Evolutionary conservation across 2,797 vertebrate genomes (phyloP).

Genomic region (Lates japonicus): DNA sequence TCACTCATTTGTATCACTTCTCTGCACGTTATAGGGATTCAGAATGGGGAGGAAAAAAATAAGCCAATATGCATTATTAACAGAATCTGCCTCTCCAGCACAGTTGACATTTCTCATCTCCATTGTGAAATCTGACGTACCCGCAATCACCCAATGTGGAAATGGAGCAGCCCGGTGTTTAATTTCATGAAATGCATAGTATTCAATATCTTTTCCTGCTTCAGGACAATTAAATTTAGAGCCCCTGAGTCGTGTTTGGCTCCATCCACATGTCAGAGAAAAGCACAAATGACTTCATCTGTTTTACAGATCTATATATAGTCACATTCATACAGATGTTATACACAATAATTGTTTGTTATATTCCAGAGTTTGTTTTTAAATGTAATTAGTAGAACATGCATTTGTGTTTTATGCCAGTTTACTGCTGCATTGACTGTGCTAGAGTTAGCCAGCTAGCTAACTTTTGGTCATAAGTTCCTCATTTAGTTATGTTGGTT

Average conservation of each 20-base stretch:
- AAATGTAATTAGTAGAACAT: background rate
- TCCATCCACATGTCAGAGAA: background rate
- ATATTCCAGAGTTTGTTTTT: background rate
- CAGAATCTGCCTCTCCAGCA: constrained; percentile 10
- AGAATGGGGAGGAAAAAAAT: background rate
- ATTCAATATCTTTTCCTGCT: too few species aligned
- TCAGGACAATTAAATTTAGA: background rate
- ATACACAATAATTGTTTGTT: background rate
- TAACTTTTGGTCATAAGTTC: too few species aligned
- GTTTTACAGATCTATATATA: background rate
- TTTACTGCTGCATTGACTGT: background rate
- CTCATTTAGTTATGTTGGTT: too few species aligned
- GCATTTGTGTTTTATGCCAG: background rate
- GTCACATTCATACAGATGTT: background rate
- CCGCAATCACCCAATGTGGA: constrained; percentile 7
- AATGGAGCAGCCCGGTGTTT: background rate
- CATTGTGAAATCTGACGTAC: constrained; percentile 46
- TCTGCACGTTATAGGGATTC: constrained; percentile 27
- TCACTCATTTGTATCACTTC: constrained; percentile 61
- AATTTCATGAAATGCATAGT: background rate
- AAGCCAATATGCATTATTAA: constrained; percentile 63
- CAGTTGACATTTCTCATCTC: constrained; percentile 38
- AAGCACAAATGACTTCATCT: background rate
- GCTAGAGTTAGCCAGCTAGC: background rate
- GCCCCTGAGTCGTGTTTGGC: background rate